A percentile compares a stretch with the other conserved stretches of the same genome.
Evolutionary conservation across 1,140 invertebrate genomes (phyloP).

Genomic region (Atopsyche davidsoni): DNA sequence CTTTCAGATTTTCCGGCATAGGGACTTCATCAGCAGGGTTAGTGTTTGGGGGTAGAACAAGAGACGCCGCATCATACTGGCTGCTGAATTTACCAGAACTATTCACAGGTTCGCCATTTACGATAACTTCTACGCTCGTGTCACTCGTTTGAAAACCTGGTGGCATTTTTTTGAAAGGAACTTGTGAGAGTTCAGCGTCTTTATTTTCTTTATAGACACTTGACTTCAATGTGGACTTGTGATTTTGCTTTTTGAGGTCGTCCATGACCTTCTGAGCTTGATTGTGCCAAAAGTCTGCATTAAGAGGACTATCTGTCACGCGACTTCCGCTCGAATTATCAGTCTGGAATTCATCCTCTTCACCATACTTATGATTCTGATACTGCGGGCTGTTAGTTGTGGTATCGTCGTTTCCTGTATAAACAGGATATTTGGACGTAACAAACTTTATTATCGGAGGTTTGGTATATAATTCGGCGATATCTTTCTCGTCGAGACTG

Average conservation of each 20-base stretch:
- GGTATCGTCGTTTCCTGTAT: background rate
- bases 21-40: too few relatives aligned
- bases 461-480: conserved; percentile 46
- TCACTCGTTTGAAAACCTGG: background rate
- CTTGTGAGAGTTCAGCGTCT: background rate
- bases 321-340: too few relatives aligned
- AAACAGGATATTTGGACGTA: conserved; percentile 2
- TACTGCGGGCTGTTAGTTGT: background rate
- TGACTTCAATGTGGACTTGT: background rate
- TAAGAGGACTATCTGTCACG: background rate
- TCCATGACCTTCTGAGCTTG: conserved; percentile 16
- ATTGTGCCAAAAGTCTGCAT: conserved; percentile 12
- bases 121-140: background rate
- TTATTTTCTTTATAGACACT: background rate
- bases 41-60: too few relatives aligned
- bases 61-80: too few relatives aligned
- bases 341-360: conserved; percentile 5
- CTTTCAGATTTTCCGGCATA: too few relatives aligned
- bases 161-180: conserved; percentile 17
- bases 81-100: too few relatives aligned
- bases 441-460: conserved; percentile 43
- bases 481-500: conserved; percentile 32
- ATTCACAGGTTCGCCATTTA: too few relatives aligned
- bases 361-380: conserved; percentile 8
- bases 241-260: conserved; percentile 10